Evolutionary conservation across 2,888 invertebrate species (phyloP).

Genomic region (Anthophora plumipes): DNA sequence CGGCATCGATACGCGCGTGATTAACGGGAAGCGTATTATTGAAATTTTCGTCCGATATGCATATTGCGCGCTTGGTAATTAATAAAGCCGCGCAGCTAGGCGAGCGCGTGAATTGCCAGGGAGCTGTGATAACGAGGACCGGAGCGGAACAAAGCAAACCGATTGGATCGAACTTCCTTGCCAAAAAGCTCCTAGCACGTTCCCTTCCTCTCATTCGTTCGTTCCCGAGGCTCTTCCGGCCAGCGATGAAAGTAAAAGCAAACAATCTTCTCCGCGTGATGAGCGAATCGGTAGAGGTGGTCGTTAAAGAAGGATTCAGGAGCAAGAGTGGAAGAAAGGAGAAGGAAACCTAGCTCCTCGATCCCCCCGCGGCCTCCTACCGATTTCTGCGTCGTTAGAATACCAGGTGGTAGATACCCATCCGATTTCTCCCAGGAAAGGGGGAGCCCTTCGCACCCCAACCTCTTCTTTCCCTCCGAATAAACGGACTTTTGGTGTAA

Average conservation of each 20-base stretch:
- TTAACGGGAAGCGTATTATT: slow-evolving; percentile 34
- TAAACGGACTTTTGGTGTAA: too few relatives aligned
- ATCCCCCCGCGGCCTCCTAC: too few relatives aligned
- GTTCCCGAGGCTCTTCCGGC: slow-evolving; percentile 16
- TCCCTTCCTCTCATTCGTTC: neutral
- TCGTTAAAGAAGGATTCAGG: slow-evolving; percentile 63
- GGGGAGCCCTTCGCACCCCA: too few relatives aligned
- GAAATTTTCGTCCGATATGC: slow-evolving; percentile 37
- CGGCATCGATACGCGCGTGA: slow-evolving; percentile 29
- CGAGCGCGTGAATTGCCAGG: slow-evolving; percentile 11
- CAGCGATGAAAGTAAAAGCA: slow-evolving; percentile 45
- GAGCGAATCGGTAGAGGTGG: slow-evolving; percentile 64
- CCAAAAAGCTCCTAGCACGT: slow-evolving; percentile 12
- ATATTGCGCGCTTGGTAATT: slow-evolving; percentile 36
- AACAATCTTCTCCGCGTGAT: slow-evolving; percentile 50
- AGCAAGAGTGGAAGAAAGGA: slow-evolving; percentile 4
- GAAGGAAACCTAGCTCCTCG: too few relatives aligned
- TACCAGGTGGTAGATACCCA: slow-evolving; percentile 45
- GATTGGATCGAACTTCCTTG: neutral
- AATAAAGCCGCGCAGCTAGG: neutral
- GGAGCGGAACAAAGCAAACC: neutral
- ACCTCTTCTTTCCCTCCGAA: too few relatives aligned
- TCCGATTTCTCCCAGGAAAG: too few relatives aligned
- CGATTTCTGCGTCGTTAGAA: slow-evolving; percentile 10
- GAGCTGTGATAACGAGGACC: neutral